phyloP scores from a whole-genome alignment of 1,140 invertebrate genomes.

The Drosophila repletoides region DNA sequence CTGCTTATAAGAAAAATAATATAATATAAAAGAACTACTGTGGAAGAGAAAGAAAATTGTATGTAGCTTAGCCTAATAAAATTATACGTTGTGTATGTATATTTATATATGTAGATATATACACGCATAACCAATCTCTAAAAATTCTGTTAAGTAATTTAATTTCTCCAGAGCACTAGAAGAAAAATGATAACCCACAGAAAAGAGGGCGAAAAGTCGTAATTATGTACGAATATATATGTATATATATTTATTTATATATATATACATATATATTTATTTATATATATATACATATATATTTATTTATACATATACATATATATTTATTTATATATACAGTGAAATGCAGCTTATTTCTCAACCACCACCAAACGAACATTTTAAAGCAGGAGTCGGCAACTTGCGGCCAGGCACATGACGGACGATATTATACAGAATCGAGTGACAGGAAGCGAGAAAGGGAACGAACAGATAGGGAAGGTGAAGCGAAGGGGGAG shows the following conservation, averaged over 20 bases:
- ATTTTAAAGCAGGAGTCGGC: too few species aligned
- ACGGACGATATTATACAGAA: too few species aligned
- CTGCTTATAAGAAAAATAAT: slow-evolving; percentile 18
- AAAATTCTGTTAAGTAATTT: slow-evolving; percentile 50
- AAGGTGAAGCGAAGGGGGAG: too few species aligned
- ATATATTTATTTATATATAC: too few species aligned
- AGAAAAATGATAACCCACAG: slow-evolving; percentile 36
- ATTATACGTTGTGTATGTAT: slow-evolving; percentile 8
- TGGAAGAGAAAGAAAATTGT: slow-evolving; percentile 27
- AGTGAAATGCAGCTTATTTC: too few species aligned
- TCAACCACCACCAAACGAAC: too few species aligned
- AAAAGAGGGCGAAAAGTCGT: slow-evolving; percentile 30
- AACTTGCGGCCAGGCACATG: too few species aligned
- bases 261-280: too few species aligned
- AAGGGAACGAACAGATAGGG: too few species aligned
- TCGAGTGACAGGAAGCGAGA: too few species aligned
- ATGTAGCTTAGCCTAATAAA: slow-evolving; percentile 49
- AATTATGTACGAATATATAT: slow-evolving; percentile 25
- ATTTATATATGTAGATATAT: slow-evolving; percentile 54
- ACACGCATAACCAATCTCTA: slow-evolving; percentile 40
- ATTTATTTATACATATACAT: too few species aligned
- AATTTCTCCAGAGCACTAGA: slow-evolving; percentile 52
- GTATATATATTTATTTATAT: slow-evolving; percentile 4
- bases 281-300: too few species aligned
- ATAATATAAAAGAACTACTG: slow-evolving; percentile 6